Base-by-base conservation (phyloP, 2,797 vertebrate species). In the Spatula clypeata region DNA sequence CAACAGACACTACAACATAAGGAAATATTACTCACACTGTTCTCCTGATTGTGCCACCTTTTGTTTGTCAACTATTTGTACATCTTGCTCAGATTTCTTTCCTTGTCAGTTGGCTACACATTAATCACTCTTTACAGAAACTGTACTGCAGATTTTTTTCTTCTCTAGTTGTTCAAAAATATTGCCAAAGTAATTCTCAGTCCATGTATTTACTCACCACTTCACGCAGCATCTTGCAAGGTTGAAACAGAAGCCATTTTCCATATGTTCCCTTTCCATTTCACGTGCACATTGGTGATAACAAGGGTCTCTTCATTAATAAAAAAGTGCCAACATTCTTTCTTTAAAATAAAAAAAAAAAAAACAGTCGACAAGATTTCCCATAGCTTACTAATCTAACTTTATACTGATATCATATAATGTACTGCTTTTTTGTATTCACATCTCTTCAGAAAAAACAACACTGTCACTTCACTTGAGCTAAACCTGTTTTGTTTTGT, bases 251-350 rank as follows among this genome's bases (percentile, higher is more conserved):
- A 93, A 93, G 65, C 6, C 47, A 21, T 72, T 94, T 92, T 81
- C 83, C n/a, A 57, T 79, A 29, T 40, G 69, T 45, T 79, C 51
- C 66, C 71, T 79, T 92, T 92, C 94, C 97, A 95, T 95, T 92
- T 87, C 92, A 88, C 2, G 14, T 72, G 31, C 26, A 71, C 60
- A 51, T 10, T 62, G 76, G 64, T 36, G 57, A 61, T 53, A 90
- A 60, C 21, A 66, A 65, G 60, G 3, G 15, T n/a, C 31, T 84
- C 75, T 93, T 90, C 89, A 71, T 65, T 85, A 91, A 64, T 65
- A 91, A 79, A 88, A 79, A 86, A 13, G 18, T 36, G 40, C 6
- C 67, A 66, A 69, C 49, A 40, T 79, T 72, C 80, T 74, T 73
- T 44, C 77, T 40, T 79, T 9, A 18, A 65, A 23, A 76, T 62